phyloP scores from a whole-genome alignment of 2,888 invertebrate species.

The Panopea generosa region DNA sequence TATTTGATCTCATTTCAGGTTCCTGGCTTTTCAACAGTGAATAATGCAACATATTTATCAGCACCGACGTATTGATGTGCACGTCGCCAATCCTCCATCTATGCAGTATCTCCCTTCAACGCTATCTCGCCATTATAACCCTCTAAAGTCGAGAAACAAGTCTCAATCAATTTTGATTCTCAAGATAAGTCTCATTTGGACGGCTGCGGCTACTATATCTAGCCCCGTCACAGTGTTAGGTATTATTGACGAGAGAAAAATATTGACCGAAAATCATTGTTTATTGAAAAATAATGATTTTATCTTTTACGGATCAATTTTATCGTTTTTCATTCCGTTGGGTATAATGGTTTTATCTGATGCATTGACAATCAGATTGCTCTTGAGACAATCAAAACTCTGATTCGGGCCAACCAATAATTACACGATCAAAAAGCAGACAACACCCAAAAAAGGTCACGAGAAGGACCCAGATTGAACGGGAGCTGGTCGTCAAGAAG shows the following conservation, averaged over 20 bases:
- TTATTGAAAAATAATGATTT: conserved; percentile 85
- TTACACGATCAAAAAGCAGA: conserved; percentile 61
- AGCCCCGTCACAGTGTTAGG: conserved; percentile 86
- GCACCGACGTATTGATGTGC: conserved; percentile 88
- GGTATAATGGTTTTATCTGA: conserved; percentile 98
- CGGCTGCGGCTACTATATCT: conserved; percentile 89
- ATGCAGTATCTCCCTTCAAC: conserved; percentile 87
- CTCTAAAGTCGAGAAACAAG: conserved; percentile 88
- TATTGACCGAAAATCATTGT: conserved; percentile 88
- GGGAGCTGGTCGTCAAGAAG: conserved; percentile 8
- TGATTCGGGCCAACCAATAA: conserved; percentile 67
- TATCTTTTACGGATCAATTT: conserved; percentile 95
- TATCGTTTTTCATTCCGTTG: conserved; percentile 98
- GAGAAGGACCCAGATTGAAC: conserved; percentile 21
- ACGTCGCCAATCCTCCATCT: conserved; percentile 87
- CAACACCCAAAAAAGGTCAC: conserved; percentile 25
- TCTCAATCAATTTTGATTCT: conserved; percentile 86
- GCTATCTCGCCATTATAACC: conserved; percentile 96
- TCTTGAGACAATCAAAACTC: conserved; percentile 86
- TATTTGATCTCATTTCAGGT: conserved; percentile 88
- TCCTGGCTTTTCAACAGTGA: conserved; percentile 92
- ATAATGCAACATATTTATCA: conserved; percentile 86
- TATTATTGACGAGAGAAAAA: conserved; percentile 88
- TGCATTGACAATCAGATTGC: conserved; percentile 94
- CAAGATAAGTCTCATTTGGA: conserved; percentile 97